Conservation (phyloP, 1,140 invertebrate genomes). For the Lepidostoma basale region DNA sequence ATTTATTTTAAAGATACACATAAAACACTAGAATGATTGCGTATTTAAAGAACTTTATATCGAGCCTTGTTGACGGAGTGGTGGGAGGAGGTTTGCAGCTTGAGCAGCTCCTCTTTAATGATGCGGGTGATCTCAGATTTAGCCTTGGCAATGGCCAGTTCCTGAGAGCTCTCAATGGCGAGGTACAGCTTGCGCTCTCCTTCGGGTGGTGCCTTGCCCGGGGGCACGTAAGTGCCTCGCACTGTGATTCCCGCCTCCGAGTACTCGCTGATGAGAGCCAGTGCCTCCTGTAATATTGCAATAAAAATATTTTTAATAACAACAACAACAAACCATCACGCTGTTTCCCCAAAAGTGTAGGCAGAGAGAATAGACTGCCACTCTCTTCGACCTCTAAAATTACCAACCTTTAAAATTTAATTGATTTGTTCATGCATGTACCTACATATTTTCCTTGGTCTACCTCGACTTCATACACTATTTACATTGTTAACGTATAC, state of each 20-base stretch:
- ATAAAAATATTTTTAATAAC: slow-evolving; percentile 11
- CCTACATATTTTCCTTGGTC: too few species aligned
- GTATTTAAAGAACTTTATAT: slow-evolving; percentile 95
- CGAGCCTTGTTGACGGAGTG: slow-evolving; percentile 89
- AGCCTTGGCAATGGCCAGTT: slow-evolving; percentile 95
- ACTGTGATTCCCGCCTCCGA: slow-evolving; percentile 99
- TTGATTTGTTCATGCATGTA: too few species aligned
- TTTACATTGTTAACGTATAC: too few species aligned
- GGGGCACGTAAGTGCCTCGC: slow-evolving; percentile 92
- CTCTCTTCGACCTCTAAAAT: too few species aligned
- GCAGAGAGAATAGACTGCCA: too few species aligned
- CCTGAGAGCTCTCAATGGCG: slow-evolving; percentile 98
- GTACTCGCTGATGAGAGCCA: slow-evolving; percentile 98
- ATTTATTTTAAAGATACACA: too few species aligned
- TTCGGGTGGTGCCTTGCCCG: slow-evolving; percentile 88
- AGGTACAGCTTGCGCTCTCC: slow-evolving; percentile 97
- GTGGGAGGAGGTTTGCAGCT: slow-evolving; percentile 86
- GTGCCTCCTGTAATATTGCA: slow-evolving; percentile 75
- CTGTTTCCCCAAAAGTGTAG: too few species aligned
- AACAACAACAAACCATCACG: not conserved
- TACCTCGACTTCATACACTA: too few species aligned
- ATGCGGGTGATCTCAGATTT: slow-evolving; percentile 97
- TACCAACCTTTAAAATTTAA: too few species aligned
- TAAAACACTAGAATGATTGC: too few species aligned
- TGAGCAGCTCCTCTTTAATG: slow-evolving; percentile 96